Conservation (phyloP, 2,797 vertebrate genomes). For the Threskiornis aethiopicus region DNA sequence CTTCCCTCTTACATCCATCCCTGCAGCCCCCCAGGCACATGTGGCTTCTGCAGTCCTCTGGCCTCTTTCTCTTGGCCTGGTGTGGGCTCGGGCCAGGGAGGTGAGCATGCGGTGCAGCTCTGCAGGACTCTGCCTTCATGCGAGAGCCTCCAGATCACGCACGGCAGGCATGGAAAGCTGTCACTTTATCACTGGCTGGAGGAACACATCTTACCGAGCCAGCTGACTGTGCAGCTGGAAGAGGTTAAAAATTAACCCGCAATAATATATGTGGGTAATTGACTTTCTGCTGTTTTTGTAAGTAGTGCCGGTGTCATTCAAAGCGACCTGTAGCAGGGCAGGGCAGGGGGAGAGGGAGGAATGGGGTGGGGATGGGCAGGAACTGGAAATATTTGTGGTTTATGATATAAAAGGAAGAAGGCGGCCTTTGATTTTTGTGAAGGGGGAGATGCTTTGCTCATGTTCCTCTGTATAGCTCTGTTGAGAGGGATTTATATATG, state of each 20-base stretch:
- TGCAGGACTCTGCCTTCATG: neutral
- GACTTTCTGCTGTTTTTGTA: slow-evolving; percentile 5
- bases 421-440: neutral
- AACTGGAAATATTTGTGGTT: neutral
- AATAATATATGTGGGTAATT: neutral
- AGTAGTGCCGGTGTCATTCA: neutral
- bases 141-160: neutral
- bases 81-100: neutral
- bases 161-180: neutral
- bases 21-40: neutral
- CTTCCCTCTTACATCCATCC: neutral
- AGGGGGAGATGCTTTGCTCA: neutral
- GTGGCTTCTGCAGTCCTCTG: neutral
- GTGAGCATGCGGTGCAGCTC: neutral
- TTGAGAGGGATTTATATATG: neutral
- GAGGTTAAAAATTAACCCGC: slow-evolving; percentile 1
- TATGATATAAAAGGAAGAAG: neutral
- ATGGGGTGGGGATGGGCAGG: neutral
- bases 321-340: accelerated
- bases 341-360: too few relatives aligned
- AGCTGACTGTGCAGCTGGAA: neutral
- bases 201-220: accelerated
- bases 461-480: neutral
- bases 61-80: neutral
- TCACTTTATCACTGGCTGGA: neutral